Percentiles rank a stretch among this genome's conserved stretches.
phyloP scores from a whole-genome alignment of 2,888 invertebrate species.

The Synergus itoensis region DNA sequence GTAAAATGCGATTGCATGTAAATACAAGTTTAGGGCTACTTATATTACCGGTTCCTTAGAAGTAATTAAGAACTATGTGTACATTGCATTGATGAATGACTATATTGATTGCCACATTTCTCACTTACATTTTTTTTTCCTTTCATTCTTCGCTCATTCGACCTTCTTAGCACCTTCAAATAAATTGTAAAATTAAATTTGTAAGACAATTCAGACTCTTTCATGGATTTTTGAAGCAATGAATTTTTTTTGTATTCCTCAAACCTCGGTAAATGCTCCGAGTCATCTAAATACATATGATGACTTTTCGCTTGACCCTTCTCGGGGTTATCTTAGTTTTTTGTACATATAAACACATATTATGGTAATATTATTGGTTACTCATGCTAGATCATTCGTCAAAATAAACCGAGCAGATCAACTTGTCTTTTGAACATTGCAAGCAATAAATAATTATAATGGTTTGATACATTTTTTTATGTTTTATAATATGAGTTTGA shows the following conservation, averaged over 20 bases:
- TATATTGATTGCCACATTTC: constrained; percentile 71
- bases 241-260: constrained; percentile 55
- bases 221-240: constrained; percentile 27
- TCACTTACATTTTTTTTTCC: constrained; percentile 56
- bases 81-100: constrained; percentile 77
- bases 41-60: constrained; percentile 61
- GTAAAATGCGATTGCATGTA: constrained; percentile 54
- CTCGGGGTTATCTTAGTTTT: constrained; percentile 64
- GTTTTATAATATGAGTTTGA: background rate
- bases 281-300: constrained; percentile 45
- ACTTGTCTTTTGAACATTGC: background rate
- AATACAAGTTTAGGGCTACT: constrained; percentile 54
- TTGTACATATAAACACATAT: constrained; percentile 73
- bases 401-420: constrained; percentile 20
- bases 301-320: constrained; percentile 59
- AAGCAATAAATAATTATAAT: background rate
- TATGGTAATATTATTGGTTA: constrained; percentile 64
- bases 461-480: background rate
- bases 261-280: constrained; percentile 55
- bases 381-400: constrained; percentile 54
- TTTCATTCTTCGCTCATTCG: constrained; percentile 43
- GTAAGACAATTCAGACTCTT: constrained; percentile 17
- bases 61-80: constrained; percentile 72
- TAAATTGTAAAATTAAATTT: constrained; percentile 1
- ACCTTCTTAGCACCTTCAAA: background rate